phyloP scores from a whole-genome alignment of 2,113 vertebrate genomes.

The Bombycilla garrulus region DNA sequence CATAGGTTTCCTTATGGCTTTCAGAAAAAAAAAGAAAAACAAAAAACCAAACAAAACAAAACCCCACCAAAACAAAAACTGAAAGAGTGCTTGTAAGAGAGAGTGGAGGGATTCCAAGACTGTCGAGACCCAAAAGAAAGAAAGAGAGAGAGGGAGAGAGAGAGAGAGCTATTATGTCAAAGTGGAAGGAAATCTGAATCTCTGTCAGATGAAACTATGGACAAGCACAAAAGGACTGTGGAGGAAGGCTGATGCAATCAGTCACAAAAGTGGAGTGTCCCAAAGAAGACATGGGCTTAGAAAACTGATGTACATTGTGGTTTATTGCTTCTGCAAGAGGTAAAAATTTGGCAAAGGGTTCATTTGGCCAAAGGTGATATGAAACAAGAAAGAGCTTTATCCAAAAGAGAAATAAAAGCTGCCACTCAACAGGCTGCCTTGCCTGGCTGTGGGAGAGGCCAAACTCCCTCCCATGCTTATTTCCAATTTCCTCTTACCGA shows the following conservation, averaged over 20 bases:
- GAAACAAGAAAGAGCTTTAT: not conserved
- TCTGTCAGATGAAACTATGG: not conserved
- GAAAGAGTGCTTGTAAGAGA: not conserved
- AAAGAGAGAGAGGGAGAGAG: too few relatives aligned
- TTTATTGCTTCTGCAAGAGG: not conserved
- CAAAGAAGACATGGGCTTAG: not conserved
- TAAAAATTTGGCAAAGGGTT: not conserved
- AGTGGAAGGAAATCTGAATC: not conserved
- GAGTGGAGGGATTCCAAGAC: not conserved
- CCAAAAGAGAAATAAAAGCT: not conserved
- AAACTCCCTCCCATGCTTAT: not conserved
- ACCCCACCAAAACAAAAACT: not conserved
- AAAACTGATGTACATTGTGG: not conserved
- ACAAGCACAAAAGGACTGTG: not conserved
- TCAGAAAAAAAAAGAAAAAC: not conserved
- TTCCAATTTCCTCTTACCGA: not conserved
- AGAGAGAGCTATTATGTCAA: accelerated
- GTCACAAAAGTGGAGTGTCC: not conserved
- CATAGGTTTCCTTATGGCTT: not conserved
- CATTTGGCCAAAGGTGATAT: not conserved
- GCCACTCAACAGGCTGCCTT: not conserved
- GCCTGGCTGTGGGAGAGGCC: not conserved
- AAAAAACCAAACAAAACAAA: too few relatives aligned
- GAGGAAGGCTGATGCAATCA: not conserved
- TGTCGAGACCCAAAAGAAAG: not conserved